A percentile compares a stretch with the other conserved stretches of the same genome.
These are phyloP conservation scores for Luffia ferchaultella DNA, from an alignment of 2,888 invertebrate genomes.

Conservation along the genomic window DNA sequence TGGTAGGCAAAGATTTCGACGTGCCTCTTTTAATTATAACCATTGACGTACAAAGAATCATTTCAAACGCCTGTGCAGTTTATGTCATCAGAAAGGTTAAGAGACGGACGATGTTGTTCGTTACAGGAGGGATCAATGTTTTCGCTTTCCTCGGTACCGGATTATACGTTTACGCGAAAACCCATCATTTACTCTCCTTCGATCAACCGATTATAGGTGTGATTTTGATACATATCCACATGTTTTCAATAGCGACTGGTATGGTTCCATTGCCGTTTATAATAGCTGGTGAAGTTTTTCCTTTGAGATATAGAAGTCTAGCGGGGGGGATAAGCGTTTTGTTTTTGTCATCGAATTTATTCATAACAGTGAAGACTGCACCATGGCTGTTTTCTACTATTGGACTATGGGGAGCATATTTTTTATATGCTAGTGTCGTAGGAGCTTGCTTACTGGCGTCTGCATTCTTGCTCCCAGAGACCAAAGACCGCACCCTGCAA, in stretches of 20 bases:
- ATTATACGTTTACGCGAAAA: conserved; percentile 30
- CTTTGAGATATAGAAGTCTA: conserved; percentile 64
- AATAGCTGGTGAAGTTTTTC: conserved; percentile 73
- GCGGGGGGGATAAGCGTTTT: conserved; percentile 50
- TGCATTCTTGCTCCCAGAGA: conserved; percentile 37
- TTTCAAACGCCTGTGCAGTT: conserved; percentile 34
- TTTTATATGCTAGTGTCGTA: conserved; percentile 31
- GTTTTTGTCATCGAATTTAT: conserved; percentile 33
- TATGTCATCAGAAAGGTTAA: conserved; percentile 42
- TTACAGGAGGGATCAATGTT: conserved; percentile 29
- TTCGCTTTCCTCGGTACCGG: conserved; percentile 29
- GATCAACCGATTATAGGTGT: conserved; percentile 33
- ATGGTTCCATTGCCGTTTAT: conserved; percentile 72
- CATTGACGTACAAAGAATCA: conserved; percentile 36
- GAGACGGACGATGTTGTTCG: conserved; percentile 34
- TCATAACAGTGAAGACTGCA: conserved; percentile 33
- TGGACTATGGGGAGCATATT: conserved; percentile 33
- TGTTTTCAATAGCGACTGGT: conserved; percentile 63
- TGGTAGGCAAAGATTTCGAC: conserved; percentile 29
- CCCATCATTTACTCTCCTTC: conserved; percentile 22
- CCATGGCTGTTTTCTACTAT: conserved; percentile 29
- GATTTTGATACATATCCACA: conserved; percentile 38
- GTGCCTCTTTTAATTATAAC: conserved; percentile 35
- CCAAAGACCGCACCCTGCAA: conserved; percentile 39
- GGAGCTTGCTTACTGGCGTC: conserved; percentile 30